Evolutionary conservation across 1,140 invertebrate species (phyloP), one percentile per base, ranked within the genome.

Genomic region (Sitodiplosis mosellana): DNA sequence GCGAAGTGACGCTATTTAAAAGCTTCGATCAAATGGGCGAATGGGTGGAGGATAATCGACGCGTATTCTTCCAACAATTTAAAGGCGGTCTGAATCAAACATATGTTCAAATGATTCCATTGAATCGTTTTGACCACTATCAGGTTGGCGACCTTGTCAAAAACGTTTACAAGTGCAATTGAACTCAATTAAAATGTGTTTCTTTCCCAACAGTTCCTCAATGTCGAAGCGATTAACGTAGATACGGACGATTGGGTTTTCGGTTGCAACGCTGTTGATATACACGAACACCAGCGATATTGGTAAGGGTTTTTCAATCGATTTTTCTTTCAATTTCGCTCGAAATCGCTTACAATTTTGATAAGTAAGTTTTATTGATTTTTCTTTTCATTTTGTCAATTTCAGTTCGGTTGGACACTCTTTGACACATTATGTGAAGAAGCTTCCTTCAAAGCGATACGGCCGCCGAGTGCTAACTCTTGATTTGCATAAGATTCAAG

Each of bases 171-270:
- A 41, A n/a, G n/a, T n/a, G n/a, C n/a, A n/a, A n/a, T n/a, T n/a
- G 15, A n/a, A 7, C 38, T 11, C 6, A 41, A 11, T 8, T 41
- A n/a, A 7, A 43, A 43, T 12, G 4, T 43, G 4, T 21, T 18
- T 20, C n/a, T 18, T 43, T 38, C 12, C 12, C 12, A n/a, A 48
- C 50, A 47, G 57, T 67, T 50, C 53, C 20, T 70, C 33, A 59
- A 59, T 22, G 66, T 83, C 8, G 71, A 81, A 54, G 61, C 72
- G 2, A 57, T 75, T 2, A 77, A 80, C 59, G 66, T 82, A 7
- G 70, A 77, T 52, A 67, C 69, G 17, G 70, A 64, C 41, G 75
- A 83, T 53, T 86, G 82, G 82, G 58, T 85, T 17, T 86, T 78
- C 57, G 76, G 73, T 17, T 87, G 82, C 58, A 68, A 70, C 33